Evolutionary conservation across 2,113 vertebrate species (phyloP).

Genomic region (Syngnathus typhle): DNA sequence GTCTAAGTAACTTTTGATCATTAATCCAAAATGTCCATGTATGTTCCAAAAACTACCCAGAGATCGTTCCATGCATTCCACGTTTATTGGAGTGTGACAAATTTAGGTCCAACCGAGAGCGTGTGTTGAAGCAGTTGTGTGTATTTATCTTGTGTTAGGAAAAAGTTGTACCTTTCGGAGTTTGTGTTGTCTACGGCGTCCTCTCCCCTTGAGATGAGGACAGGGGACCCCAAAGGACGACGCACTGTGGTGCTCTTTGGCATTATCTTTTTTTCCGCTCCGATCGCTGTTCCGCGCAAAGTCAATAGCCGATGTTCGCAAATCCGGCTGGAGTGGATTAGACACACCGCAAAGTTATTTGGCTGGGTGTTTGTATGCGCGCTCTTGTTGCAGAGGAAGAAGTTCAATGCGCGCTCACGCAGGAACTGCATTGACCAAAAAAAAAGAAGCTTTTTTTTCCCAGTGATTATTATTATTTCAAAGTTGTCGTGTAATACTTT

Average conservation of each 20-base stretch:
- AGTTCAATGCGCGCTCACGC: not conserved
- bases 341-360: slow-evolving; percentile 1
- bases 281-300: not conserved
- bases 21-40: not conserved
- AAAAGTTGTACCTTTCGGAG: not conserved
- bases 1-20: not conserved
- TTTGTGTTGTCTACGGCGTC: not conserved
- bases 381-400: not conserved
- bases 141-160: not conserved
- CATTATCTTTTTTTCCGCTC: not conserved
- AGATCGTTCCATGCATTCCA: not conserved
- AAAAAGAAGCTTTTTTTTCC: too few species aligned
- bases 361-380: not conserved
- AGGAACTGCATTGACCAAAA: not conserved
- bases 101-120: not conserved
- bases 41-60: not conserved
- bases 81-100: not conserved
- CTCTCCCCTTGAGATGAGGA: not conserved
- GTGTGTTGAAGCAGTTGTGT: not conserved
- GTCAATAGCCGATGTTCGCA: not conserved
- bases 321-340: not conserved
- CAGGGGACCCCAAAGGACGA: not conserved
- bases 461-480: not conserved
- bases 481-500: not conserved
- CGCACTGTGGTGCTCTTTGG: not conserved